Base-by-base conservation (phyloP, 2,113 vertebrate genomes). In the Oncorhynchus mykiss region DNA sequence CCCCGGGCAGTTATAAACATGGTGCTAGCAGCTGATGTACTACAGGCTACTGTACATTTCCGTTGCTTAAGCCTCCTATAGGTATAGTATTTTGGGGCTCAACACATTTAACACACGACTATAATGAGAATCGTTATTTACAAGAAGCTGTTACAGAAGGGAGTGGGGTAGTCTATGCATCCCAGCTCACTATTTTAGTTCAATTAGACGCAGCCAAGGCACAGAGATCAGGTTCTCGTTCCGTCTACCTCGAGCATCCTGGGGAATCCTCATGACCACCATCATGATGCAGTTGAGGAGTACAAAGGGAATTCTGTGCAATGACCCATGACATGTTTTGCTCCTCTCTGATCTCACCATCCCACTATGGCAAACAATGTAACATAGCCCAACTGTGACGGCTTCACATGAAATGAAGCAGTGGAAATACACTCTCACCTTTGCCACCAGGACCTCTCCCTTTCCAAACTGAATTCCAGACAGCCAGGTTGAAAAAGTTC, bases 381-480 rank as follows among this genome's bases (percentile, higher is more conserved):
- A 24, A 3, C 48, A 69, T 62, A 67, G 48, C 14, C 68, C 39
- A 51, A 22, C 45, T 67, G 13, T 67, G 29, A 22, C 7, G 6
- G 29, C 18, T 6, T 39, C 20, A 57, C 12, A 0, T 14, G 49
- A 84, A 73, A 72, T 22, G n/a, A 62, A 22, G 3, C 16, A 54
- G 16, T 62, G 54, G 54, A 57, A 57, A 57, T 20, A 18, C 54
- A 20, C 54, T 20, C 54, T 20, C 13, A 57, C 39, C 57, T 54
- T 57, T 48, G 76, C 71, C 76, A 57, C 49, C 67, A 49, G 51
- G 49, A 68, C 73, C 13, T 9, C 49, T 71, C 54, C 18, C 2
- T 81, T 51, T 70, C 20, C 9, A 31, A 67, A 65, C 67, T 24
- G 11, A 75, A 18, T 75, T 74, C 72, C 76, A 82, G 64, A 82